These are phyloP conservation scores for Campylomormyrus tamandua DNA, from an alignment of 2,113 vertebrate genomes.

Conservation along the genomic window DNA sequence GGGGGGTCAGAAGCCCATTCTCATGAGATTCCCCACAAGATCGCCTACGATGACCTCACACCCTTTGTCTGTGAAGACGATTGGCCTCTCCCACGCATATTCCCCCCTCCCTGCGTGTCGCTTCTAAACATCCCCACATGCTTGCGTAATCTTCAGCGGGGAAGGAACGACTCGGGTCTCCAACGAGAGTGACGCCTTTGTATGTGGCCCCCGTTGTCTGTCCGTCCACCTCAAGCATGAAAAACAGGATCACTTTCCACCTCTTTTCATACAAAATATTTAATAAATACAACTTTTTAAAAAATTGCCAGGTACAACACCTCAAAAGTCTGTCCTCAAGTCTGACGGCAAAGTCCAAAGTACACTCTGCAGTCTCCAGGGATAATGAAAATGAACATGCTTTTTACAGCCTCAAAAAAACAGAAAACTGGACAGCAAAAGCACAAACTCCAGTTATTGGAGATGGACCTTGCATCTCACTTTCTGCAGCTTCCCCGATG, in stretches of 20 bases:
- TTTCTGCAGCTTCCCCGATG: conserved; percentile 81
- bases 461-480: conserved; percentile 70
- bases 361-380: conserved; percentile 74
- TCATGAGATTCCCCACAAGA: background rate
- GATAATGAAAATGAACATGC: conserved; percentile 73
- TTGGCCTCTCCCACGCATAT: background rate
- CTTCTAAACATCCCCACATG: background rate
- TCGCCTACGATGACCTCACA: background rate
- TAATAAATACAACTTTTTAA: conserved; percentile 99
- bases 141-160: background rate
- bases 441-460: conserved; percentile 67
- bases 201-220: background rate
- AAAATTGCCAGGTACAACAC: conserved; percentile 81
- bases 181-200: background rate
- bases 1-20: background rate
- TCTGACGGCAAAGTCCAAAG: conserved; percentile 82
- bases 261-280: conserved; percentile 99
- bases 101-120: background rate
- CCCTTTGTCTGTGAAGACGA: background rate
- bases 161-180: background rate
- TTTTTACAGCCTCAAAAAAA: conserved; percentile 69
- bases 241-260: conserved; percentile 19
- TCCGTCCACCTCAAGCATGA: background rate
- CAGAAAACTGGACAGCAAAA: conserved; percentile 51
- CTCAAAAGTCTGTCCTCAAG: conserved; percentile 78